These are phyloP conservation scores for Elgaria multicarinata DNA, from an alignment of 2,113 vertebrate species.

Conservation along the genomic window DNA sequence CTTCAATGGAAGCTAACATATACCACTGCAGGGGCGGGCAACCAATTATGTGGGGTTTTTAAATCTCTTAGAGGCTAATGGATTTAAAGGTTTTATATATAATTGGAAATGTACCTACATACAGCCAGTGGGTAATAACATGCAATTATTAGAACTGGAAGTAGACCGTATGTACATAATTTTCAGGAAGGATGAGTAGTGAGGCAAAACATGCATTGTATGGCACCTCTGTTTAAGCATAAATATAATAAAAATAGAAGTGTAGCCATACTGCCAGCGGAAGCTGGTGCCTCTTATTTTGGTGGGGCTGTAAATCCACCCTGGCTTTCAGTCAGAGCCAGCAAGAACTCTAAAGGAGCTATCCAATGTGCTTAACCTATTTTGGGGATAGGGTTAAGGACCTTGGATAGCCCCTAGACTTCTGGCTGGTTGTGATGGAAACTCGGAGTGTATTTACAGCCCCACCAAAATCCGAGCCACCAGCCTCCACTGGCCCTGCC, in stretches of 20 bases:
- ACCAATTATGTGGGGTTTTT: not conserved
- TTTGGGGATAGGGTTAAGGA: no score
- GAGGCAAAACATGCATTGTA: not conserved
- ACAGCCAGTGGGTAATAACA: not conserved
- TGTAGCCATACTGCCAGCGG: not conserved
- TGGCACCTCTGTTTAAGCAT: no score
- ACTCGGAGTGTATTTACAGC: no score
- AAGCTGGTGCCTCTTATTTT: no score
- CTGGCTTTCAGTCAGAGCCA: no score
- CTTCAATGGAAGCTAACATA: not conserved
- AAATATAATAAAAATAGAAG: not conserved
- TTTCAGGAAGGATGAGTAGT: not conserved
- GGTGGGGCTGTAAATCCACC: no score
- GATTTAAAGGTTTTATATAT: not conserved
- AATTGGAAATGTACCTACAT: not conserved
- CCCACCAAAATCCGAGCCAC: no score
- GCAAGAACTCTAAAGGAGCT: no score
- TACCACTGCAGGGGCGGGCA: not conserved
- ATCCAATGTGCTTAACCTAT: no score
- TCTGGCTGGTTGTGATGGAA: no score
- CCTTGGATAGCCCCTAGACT: no score
- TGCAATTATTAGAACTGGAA: not conserved
- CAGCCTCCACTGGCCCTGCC: no score
- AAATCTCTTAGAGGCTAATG: not conserved
- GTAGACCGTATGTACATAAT: not conserved